Evolutionary conservation across 37 sponge, comb jelly and placozoan species (phyloP), one percentile per base, ranked within the genome.

Genomic region (Bolinopsis microptera): DNA sequence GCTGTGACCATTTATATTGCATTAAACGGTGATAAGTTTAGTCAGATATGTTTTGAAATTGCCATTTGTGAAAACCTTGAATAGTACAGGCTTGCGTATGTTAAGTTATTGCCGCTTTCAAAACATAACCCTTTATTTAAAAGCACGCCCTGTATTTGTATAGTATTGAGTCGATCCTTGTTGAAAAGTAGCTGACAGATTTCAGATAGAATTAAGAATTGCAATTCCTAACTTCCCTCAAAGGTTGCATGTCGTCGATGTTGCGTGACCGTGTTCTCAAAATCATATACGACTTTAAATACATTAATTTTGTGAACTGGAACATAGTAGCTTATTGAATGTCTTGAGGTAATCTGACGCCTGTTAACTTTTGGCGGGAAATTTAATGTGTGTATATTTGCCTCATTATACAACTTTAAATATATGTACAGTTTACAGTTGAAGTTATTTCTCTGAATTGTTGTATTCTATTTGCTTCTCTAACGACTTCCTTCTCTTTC

Each of bases 361-460:
- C 80, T 30, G 74, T 27, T 32, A 16, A 34, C 33, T 77, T 77
- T 77, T 77, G 80, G 80, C 80, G 80, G 80, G 80, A 77, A 77
- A 32, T 77, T 77, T 77, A 32, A 77, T 77, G 74, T 70, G 74
- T 77, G 33, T 77, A 77, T 77, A 77, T 32, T 77, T 77, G 80
- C 80, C 80, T 48, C 61, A 35, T 77, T 32, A 32, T 35, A 77
- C 80, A 16, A 77, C 35, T 32, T 77, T 16, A 77, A 32, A 77
- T 35, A 77, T 34, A 72, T 77, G 32, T 22, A 21, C 37, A 77
- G 33, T 35, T 32, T 77, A 35, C 35, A 77, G 35, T 32, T 3
- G 1, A 22, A 22, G 5, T 22, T 28, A 28, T 70, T 70, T 26
- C 25, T 24, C 74, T 70, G 74, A 2, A n/a, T 70, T 70, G 74